Conservation (phyloP, 2,113 vertebrate species). For the Progne subis region DNA sequence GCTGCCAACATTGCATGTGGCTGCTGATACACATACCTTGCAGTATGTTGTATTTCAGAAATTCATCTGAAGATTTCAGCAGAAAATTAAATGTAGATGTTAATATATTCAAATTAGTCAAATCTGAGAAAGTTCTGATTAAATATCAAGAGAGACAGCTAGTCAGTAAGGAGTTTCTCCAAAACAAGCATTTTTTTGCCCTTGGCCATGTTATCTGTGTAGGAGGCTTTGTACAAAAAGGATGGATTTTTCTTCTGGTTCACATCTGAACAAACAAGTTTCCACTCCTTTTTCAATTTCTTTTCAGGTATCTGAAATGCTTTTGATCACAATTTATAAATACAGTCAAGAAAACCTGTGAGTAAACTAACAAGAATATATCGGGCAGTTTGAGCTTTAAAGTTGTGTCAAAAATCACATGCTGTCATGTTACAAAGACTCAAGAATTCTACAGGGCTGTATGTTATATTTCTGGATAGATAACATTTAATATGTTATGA, state of each 20-base stretch:
- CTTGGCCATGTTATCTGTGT: neutral
- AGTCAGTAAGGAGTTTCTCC: neutral
- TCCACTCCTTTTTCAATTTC: constrained; percentile 27
- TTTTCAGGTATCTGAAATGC: constrained; percentile 34
- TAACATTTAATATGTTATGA: neutral
- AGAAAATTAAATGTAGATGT: neutral
- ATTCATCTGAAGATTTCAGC: neutral
- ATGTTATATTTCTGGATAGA: neutral
- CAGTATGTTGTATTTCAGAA: neutral
- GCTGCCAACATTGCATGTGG: neutral
- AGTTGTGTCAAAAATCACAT: neutral
- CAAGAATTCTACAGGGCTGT: neutral
- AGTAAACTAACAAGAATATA: constrained; percentile 7
- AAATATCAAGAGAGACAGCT: neutral
- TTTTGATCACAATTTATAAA: constrained; percentile 55
- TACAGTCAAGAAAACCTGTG: constrained; percentile 20
- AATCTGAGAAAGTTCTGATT: neutral
- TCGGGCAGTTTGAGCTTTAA: neutral
- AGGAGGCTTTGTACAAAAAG: neutral
- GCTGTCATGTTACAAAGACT: neutral
- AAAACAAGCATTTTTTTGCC: neutral
- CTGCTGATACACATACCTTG: neutral
- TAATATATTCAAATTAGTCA: neutral
- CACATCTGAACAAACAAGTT: constrained; percentile 15
- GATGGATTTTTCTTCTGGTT: constrained; percentile 2